Evolutionary conservation across 1,140 invertebrate genomes (phyloP).

Genomic region (Teleogryllus occipitalis): DNA sequence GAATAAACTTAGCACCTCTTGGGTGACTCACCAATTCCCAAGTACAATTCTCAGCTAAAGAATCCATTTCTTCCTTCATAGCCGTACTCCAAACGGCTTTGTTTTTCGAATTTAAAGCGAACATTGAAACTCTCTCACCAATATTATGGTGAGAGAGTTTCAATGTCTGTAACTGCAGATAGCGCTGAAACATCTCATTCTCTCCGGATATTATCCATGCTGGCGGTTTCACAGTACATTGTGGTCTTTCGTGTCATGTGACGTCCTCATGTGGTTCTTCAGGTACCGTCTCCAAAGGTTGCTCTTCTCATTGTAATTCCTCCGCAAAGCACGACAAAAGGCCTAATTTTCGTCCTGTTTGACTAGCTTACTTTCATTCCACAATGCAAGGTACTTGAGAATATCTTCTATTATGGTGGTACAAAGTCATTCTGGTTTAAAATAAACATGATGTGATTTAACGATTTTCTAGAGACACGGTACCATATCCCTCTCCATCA

Average conservation of each 20-base stretch:
- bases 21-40: slow-evolving; percentile 3
- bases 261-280: too few species aligned
- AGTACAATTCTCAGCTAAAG: not conserved
- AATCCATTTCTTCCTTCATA: slow-evolving; percentile 6
- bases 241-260: too few species aligned
- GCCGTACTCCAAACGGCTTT: not conserved
- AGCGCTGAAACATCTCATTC: not conserved
- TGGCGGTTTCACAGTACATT: too few species aligned
- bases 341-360: too few species aligned
- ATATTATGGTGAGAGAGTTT: not conserved
- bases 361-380: too few species aligned
- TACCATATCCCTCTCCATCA: too few species aligned
- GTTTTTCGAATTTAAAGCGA: not conserved
- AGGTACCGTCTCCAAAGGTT: too few species aligned
- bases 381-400: too few species aligned
- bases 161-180: not conserved
- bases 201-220: slow-evolving; percentile 2
- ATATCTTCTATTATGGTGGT: too few species aligned
- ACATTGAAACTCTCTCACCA: too few species aligned
- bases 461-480: not conserved
- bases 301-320: too few species aligned
- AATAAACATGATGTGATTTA: not conserved
- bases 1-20: not conserved
- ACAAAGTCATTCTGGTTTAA: not conserved
- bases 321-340: too few species aligned